Evolutionary conservation across 2,113 vertebrate genomes (phyloP), one percentile per base, ranked within the genome.

Genomic region (Sciurus niger): DNA sequence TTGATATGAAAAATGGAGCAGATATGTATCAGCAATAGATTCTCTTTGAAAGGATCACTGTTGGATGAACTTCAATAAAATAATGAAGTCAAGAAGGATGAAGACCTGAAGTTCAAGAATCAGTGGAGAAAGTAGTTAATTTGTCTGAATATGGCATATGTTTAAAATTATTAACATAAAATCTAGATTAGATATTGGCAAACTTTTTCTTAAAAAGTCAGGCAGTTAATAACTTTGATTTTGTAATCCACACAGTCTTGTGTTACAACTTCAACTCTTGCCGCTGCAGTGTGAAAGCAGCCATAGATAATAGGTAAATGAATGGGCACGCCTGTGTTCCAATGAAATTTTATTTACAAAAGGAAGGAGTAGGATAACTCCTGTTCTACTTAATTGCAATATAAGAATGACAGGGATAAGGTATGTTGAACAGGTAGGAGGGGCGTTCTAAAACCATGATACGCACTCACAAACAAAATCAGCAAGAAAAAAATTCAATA

Each of bases 301-400:
- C 30, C 18, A 46, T 48, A 55, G 24, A 60, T 60, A 60, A 78
- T 83, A 37, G 7, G 16, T 94, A n/a, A 95, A 70, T 93, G 37
- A 91, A 84, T 73, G 28, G 30, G 6, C 58, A 40, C 43, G 2
- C 25, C 32, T 89, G 17, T 91, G 28, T 93, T 90, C 70, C 51
- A 88, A 48, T 89, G 88, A 78, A 84, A 72, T 70, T 72, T 88
- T 78, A 91, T 83, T 86, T 96, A 84, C 55, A 60, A 79, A 95
- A 84, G 28, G 46, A 77, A n/a, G 34, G 6, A 43, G 30, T 3
- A 89, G 80, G 70, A 10, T 20, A 84, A 79, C 32, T 17, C 25
- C 46, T 65, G 6, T 82, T 92, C 70, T 87, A 76, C 25, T 58
- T 86, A 22, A 79, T 32, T 73, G 24, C 30, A 79, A 67, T 4